These are phyloP conservation scores for Aleadryas rufinucha DNA, from an alignment of 2,113 vertebrate genomes.

Conservation along the genomic window DNA sequence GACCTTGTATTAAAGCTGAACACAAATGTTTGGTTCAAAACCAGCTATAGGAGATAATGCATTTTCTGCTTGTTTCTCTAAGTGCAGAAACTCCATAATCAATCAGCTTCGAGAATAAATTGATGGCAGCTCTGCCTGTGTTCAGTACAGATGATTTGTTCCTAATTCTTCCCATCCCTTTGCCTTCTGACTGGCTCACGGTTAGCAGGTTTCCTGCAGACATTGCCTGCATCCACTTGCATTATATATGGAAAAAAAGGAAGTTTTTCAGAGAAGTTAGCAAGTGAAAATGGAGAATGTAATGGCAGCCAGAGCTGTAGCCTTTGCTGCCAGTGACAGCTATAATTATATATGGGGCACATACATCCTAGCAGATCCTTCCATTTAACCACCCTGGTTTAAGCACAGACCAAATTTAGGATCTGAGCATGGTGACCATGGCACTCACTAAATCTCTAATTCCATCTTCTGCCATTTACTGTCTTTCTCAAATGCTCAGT, in stretches of 20 bases:
- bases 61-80: not conserved
- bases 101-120: not conserved
- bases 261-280: not conserved
- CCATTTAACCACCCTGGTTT: not conserved
- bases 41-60: not conserved
- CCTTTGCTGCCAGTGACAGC: not conserved
- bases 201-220: not conserved
- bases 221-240: not conserved
- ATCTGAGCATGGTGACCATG: slow-evolving; percentile 11
- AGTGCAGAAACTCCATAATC: not conserved
- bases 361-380: not conserved
- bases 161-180: not conserved
- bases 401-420: slow-evolving; percentile 37
- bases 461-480: slow-evolving; percentile 39
- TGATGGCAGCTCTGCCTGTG: not conserved
- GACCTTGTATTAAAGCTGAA: not conserved
- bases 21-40: not conserved
- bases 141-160: not conserved
- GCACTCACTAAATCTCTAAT: not conserved
- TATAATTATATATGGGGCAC: not conserved
- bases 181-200: not conserved
- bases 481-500: slow-evolving; percentile 31
- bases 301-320: not conserved
- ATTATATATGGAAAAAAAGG: not conserved
- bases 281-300: not conserved